Evolutionary conservation across 1,140 invertebrate genomes (phyloP).

Genomic region (Bombus difficillimus): DNA sequence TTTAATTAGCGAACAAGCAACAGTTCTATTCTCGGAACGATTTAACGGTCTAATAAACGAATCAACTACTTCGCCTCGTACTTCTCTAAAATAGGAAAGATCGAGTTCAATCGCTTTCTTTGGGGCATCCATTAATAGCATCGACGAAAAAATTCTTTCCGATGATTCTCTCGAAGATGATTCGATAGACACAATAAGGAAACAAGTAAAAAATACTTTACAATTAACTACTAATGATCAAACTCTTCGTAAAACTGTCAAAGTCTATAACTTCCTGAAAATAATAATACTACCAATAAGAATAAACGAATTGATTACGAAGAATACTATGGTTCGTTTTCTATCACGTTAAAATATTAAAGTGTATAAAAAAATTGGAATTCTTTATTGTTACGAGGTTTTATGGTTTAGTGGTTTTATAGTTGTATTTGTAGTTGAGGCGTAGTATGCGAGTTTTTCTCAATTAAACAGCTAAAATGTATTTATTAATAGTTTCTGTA

Average conservation of each 20-base stretch:
- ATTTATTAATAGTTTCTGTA: background rate
- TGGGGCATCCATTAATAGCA: too few species aligned
- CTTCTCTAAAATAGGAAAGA: background rate
- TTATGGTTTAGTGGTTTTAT: too few species aligned
- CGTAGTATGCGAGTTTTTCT: too few species aligned
- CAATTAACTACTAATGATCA: background rate
- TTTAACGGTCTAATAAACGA: conserved; percentile 6
- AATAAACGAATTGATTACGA: background rate
- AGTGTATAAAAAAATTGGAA: too few species aligned
- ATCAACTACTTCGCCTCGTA: background rate
- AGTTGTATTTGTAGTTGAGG: too few species aligned
- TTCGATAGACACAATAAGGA: background rate
- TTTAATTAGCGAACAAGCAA: background rate
- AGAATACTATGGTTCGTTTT: too few species aligned
- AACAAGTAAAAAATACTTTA: background rate
- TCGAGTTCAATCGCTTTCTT: background rate
- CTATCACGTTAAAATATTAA: too few species aligned
- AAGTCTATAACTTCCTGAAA: background rate
- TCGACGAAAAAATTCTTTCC: too few species aligned
- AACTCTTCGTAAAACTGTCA: background rate
- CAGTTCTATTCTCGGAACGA: background rate
- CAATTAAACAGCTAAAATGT: background rate
- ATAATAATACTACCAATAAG: too few species aligned
- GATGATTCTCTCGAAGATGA: background rate
- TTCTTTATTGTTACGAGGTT: too few species aligned